Evolutionary conservation across 2,797 vertebrate species (phyloP).

Genomic region (Ctenopoma multispine): DNA sequence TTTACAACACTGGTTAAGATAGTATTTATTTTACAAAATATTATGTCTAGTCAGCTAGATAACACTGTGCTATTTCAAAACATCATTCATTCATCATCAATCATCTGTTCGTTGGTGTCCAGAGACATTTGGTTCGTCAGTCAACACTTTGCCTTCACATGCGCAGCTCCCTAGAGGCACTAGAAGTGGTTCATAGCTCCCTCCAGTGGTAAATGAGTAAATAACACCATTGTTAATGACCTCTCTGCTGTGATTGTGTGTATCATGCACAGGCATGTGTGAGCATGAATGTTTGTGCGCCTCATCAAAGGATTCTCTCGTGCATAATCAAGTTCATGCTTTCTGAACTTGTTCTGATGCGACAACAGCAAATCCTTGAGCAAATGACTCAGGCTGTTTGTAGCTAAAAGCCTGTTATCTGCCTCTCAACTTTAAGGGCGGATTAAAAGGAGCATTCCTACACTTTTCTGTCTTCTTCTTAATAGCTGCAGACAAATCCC

Average conservation of each 20-base stretch:
- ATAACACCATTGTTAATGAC: slow-evolving; percentile 37
- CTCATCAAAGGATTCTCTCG: slow-evolving; percentile 65
- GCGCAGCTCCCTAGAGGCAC: slow-evolving; percentile 35
- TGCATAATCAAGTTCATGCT: slow-evolving; percentile 66
- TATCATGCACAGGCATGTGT: slow-evolving; percentile 18
- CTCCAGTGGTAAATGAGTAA: slow-evolving; percentile 64
- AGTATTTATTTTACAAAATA: background rate
- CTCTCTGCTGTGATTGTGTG: slow-evolving; percentile 12
- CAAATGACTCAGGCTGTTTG: slow-evolving; percentile 69
- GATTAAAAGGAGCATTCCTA: slow-evolving; percentile 74
- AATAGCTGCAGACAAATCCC: slow-evolving; percentile 74
- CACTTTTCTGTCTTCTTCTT: slow-evolving; percentile 64
- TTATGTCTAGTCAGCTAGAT: background rate
- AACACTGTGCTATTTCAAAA: background rate
- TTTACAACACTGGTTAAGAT: background rate
- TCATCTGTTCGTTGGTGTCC: background rate
- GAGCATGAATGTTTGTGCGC: slow-evolving; percentile 15
- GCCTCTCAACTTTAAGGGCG: slow-evolving; percentile 74
- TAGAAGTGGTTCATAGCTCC: slow-evolving; percentile 62
- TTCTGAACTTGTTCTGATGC: slow-evolving; percentile 60
- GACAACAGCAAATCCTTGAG: slow-evolving; percentile 72
- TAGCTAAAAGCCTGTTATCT: slow-evolving; percentile 76
- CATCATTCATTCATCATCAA: background rate
- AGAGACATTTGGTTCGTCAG: slow-evolving; percentile 17
- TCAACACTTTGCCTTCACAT: background rate